These are phyloP conservation scores for Cygnus buccinator DNA, from an alignment of 2,113 vertebrate genomes.

Conservation along the genomic window DNA sequence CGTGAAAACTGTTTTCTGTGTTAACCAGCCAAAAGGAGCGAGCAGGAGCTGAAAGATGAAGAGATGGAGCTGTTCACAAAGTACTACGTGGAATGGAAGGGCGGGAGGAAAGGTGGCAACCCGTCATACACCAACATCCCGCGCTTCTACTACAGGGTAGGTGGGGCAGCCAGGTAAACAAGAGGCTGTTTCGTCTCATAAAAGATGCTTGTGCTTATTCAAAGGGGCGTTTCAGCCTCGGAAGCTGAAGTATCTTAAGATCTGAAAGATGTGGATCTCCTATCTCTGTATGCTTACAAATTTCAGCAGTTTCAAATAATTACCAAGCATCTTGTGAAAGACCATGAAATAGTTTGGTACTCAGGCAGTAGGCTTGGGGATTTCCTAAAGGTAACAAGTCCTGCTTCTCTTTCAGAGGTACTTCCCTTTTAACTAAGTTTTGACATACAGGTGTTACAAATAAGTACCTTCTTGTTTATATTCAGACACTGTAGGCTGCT, in stretches of 20 bases:
- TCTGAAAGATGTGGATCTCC: not conserved
- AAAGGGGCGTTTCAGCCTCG: not conserved
- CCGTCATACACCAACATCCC: constrained; percentile 88
- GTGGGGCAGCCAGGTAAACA: not conserved
- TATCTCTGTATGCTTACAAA: not conserved
- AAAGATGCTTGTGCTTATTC: not conserved
- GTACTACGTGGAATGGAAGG: constrained; percentile 93
- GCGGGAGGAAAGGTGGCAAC: constrained; percentile 78
- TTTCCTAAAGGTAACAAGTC: not conserved
- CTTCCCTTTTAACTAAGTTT: not conserved
- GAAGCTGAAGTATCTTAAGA: not conserved
- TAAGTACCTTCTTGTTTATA: rapidly evolving
- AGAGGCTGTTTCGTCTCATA: rapidly evolving
- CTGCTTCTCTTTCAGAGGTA: not conserved
- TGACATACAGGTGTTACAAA: rapidly evolving
- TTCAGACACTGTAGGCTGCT: rapidly evolving
- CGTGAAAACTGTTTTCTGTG: not conserved
- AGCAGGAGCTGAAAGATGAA: constrained; percentile 91
- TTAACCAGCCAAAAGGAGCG: constrained; percentile 82
- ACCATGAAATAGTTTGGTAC: not conserved
- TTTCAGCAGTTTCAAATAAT: not conserved
- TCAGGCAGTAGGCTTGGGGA: not conserved
- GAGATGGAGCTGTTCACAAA: constrained; percentile 93
- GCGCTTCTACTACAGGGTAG: constrained; percentile 95
- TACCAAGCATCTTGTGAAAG: not conserved